A percentile compares a stretch with the other conserved stretches of the same genome.
Evolutionary conservation across 35 echinoderm and acorn worm genomes (phyloP).

Genomic region (Stichopus chloronotus): DNA sequence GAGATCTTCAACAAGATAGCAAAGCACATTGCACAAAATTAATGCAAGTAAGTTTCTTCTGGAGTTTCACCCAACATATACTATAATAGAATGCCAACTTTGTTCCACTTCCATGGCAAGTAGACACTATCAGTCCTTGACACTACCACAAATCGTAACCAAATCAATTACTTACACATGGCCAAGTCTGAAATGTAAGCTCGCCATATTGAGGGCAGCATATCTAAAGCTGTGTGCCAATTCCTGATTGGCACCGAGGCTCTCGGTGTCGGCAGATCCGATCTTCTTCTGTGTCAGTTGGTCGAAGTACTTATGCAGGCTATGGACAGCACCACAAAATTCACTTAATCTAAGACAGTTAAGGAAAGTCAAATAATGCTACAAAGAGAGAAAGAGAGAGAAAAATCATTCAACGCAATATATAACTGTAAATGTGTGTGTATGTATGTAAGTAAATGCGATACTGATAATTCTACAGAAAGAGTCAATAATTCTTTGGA

Average conservation of each 20-base stretch:
- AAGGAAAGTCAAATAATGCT: slow-evolving; percentile 92
- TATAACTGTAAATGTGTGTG: too few relatives aligned
- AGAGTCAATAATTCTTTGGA: too few relatives aligned
- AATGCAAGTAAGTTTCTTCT: too few relatives aligned
- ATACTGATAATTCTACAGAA: too few relatives aligned
- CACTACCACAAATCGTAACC: too few relatives aligned
- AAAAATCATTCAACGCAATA: not conserved
- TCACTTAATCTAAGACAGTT: slow-evolving; percentile 89
- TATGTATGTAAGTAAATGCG: too few relatives aligned
- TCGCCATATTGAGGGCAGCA: slow-evolving; percentile 95
- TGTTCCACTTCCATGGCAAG: too few relatives aligned
- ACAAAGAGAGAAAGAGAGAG: not conserved
- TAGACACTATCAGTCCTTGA: too few relatives aligned
- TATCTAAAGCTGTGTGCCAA: slow-evolving; percentile 78
- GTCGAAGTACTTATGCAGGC: slow-evolving; percentile 89
- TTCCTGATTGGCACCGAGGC: slow-evolving; percentile 55
- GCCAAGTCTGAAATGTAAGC: slow-evolving; percentile 84
- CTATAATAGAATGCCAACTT: too few relatives aligned
- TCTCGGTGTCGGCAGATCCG: not conserved
- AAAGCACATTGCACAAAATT: too few relatives aligned
- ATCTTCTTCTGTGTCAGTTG: slow-evolving; percentile 65
- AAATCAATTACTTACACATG: slow-evolving; percentile 72
- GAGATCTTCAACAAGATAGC: not conserved
- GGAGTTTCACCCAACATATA: too few relatives aligned
- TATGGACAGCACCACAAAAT: slow-evolving; percentile 86